Base-by-base conservation (phyloP, 2,888 invertebrate genomes). In the Gymnosoma rotundatum region DNA sequence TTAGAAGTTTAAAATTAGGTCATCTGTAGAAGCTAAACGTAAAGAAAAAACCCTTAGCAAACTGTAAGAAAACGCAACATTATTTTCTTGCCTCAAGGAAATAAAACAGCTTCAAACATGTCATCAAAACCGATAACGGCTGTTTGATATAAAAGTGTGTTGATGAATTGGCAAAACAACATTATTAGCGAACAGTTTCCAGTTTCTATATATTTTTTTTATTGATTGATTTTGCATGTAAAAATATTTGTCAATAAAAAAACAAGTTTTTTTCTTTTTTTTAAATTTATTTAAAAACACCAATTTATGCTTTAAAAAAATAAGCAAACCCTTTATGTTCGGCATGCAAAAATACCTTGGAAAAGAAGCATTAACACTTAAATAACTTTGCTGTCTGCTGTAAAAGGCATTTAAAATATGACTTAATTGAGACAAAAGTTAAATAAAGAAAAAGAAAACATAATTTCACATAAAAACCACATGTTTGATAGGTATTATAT, bases 401-500 rank as follows among this genome's bases (percentile, higher is more conserved):
- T 3, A 60, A 82, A 10, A 42, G 50, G 20, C 52, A 61, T 52
- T 70, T 75, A 58, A 7, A 38, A 42, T 61, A 80, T 78, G 74
- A 74, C 78, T 84, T 80, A 78, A 81, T 84, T 78, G 52, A 16
- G 14, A 63, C 14, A 54, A 48, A 14, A 50, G 60, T 54, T 85
- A 85, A 70, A 87, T 86, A 88, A 87, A 88, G 87, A 84, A 83
- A 50, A 67, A 76, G 66, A 70, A 82, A 67, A 67, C 58, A 76
- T 75, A 73, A 78, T 74, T 75, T 78, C 70, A 83, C 87, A 88
- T 88, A 86, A 87, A 81, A 89, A 88, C 89, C 90, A 88, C 90
- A 89, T 89, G 87, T 88, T 89, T 86, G 74, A 76, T 87, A 85
- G 83, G 86, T 87, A 88, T 90, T 90, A 90, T 90, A 90, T 89